phyloP scores from a whole-genome alignment of 2,797 vertebrate species.

The Mormyrus hasselquistii region DNA sequence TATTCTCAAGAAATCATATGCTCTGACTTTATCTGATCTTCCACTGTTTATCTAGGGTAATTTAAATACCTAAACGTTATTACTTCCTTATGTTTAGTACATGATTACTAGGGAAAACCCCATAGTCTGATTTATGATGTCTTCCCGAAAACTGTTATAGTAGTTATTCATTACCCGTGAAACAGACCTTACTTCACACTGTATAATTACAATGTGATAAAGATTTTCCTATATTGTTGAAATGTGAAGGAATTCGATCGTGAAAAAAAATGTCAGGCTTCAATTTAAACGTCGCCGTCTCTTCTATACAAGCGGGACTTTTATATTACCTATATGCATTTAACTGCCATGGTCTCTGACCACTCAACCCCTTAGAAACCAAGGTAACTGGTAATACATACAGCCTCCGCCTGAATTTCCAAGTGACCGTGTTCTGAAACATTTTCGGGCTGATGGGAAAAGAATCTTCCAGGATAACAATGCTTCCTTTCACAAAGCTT shows the following conservation, averaged over 20 bases:
- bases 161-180: neutral
- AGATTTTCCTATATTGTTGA: neutral
- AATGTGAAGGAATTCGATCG: neutral
- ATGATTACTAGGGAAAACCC: neutral
- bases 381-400: neutral
- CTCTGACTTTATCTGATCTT: neutral
- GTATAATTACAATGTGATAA: neutral
- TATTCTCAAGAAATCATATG: neutral
- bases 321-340: neutral
- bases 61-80: neutral
- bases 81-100: neutral
- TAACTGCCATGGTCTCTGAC: neutral
- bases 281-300: neutral
- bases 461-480: neutral
- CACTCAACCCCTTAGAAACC: neutral
- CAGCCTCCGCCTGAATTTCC: neutral
- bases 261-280: neutral
- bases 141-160: neutral
- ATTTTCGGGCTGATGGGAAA: neutral
- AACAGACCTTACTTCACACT: neutral
- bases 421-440: neutral
- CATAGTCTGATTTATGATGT: neutral
- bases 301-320: neutral
- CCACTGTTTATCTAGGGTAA: neutral
- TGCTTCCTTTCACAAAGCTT: neutral